phyloP scores from a whole-genome alignment of 2,797 vertebrate species.

The Mallotus villosus region DNA sequence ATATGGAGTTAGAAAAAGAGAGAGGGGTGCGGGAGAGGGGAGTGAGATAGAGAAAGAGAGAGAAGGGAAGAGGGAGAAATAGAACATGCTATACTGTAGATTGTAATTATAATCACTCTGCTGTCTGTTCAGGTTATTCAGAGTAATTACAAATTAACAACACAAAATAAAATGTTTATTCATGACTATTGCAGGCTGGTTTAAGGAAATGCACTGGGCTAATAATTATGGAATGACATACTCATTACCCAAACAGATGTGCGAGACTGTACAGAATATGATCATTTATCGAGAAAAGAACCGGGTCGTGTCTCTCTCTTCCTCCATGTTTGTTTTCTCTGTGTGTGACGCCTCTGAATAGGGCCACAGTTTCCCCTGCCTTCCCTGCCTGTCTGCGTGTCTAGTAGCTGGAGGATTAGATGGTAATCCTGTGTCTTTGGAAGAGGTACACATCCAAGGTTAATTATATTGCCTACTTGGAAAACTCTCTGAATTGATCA shows the following conservation, averaged over 20 bases:
- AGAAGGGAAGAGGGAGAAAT: not conserved
- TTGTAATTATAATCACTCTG: slow-evolving; percentile 3
- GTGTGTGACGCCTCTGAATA: not conserved
- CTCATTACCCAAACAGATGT: no score
- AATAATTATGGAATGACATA: no score
- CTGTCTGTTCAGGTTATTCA: no score
- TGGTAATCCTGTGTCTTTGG: slow-evolving; percentile 29
- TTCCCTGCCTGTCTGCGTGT: not conserved
- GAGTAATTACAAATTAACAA: no score
- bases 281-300: not conserved
- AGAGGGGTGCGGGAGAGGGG: not conserved
- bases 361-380: no score
- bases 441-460: slow-evolving; percentile 5
- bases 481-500: slow-evolving; percentile 14
- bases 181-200: no score
- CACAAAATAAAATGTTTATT: no score
- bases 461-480: slow-evolving; percentile 22
- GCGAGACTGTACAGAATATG: not conserved
- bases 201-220: no score
- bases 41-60: not conserved
- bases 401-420: slow-evolving; percentile 4
- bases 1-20: not conserved
- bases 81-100: not conserved
- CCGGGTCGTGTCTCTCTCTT: not conserved
- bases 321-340: not conserved